Evolutionary conservation across 2,113 vertebrate genomes (phyloP).

Genomic region (Formicarius rufipectus): DNA sequence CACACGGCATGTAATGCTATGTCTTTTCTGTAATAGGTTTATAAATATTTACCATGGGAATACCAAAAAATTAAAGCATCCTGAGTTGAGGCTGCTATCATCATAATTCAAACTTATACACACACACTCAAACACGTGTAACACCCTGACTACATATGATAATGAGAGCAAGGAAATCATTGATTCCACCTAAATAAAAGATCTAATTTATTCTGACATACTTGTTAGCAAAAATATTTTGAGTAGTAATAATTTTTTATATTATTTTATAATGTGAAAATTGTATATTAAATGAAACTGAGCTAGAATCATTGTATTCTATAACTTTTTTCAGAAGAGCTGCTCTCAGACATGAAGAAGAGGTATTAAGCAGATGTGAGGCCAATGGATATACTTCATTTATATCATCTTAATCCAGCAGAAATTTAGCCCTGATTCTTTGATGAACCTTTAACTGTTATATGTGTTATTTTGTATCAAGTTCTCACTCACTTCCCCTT

Average conservation of each 20-base stretch:
- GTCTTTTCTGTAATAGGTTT: conserved; percentile 35
- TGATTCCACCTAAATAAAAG: conserved; percentile 67
- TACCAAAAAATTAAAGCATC: conserved; percentile 35
- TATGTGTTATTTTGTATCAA: background rate
- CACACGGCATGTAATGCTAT: background rate
- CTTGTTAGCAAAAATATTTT: conserved; percentile 40
- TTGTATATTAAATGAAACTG: conserved; percentile 20
- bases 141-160: conserved; percentile 39
- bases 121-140: background rate
- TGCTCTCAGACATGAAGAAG: conserved; percentile 49
- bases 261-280: conserved; percentile 21
- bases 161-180: conserved; percentile 36
- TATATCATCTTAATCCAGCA: background rate
- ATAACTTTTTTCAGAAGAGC: conserved; percentile 52
- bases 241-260: conserved; percentile 49
- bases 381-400: conserved; percentile 36
- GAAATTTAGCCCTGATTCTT: conserved; percentile 29
- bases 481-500: background rate
- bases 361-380: conserved; percentile 43
- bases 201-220: conserved; percentile 60
- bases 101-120: conserved; percentile 21
- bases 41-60: conserved; percentile 59
- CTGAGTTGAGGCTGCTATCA: conserved; percentile 21
- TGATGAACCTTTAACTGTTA: conserved; percentile 17
- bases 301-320: conserved; percentile 35